phyloP scores from a whole-genome alignment of 2,888 invertebrate species.

The Gisinianus flammeolus region DNA sequence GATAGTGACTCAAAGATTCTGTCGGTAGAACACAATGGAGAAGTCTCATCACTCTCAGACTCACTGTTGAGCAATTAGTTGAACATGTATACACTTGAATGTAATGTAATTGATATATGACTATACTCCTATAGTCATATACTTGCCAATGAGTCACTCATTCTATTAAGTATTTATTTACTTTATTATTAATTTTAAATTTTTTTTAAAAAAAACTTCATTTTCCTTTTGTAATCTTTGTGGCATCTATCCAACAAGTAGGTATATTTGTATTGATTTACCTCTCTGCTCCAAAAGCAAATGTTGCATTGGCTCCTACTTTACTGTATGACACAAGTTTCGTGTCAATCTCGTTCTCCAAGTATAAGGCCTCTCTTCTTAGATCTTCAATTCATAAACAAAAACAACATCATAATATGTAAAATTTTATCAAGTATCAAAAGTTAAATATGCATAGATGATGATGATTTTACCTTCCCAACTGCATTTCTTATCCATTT shows the following conservation, averaged over 20 bases:
- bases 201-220: too few relatives aligned
- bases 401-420: background rate
- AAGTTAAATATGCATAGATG: background rate
- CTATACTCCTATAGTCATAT: too few relatives aligned
- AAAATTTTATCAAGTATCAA: background rate
- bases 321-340: constrained; percentile 96
- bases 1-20: constrained; percentile 91
- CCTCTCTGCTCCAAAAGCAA: constrained; percentile 33
- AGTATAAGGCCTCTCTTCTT: constrained; percentile 86
- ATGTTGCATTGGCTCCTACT: constrained; percentile 70
- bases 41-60: constrained; percentile 76
- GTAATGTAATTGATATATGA: too few relatives aligned
- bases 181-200: too few relatives aligned
- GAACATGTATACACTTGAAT: too few relatives aligned
- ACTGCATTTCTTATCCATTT: constrained; percentile 34
- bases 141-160: too few relatives aligned
- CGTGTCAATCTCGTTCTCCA: constrained; percentile 96
- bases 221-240: too few relatives aligned
- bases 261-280: too few relatives aligned
- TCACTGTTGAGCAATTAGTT: too few relatives aligned
- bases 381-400: constrained; percentile 69
- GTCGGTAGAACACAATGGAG: constrained; percentile 78
- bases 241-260: too few relatives aligned
- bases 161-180: too few relatives aligned
- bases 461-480: constrained; percentile 34